phyloP scores from a whole-genome alignment of 2,797 vertebrate species.

The Mormyrus proboscirostris region DNA sequence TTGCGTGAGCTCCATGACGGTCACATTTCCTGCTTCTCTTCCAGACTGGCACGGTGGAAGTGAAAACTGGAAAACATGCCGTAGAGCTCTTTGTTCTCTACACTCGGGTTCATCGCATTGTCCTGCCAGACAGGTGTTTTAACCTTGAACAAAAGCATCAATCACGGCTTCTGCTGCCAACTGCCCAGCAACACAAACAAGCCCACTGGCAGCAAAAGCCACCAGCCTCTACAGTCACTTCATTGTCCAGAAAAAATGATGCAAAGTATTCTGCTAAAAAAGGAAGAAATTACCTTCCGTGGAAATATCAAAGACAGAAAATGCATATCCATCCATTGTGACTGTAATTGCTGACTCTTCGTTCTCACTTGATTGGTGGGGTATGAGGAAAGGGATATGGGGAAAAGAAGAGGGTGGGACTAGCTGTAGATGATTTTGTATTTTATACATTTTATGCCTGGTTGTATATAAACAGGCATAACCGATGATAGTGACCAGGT shows the following conservation, averaged over 20 bases:
- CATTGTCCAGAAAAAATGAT: constrained; percentile 12
- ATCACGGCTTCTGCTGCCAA: constrained; percentile 21
- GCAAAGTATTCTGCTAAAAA: background rate
- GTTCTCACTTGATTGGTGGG: background rate
- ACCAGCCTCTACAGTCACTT: background rate
- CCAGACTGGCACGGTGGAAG: background rate
- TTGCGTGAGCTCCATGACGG: background rate
- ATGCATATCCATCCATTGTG: background rate
- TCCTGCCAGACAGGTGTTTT: constrained; percentile 24
- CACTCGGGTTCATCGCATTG: background rate
- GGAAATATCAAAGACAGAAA: background rate
- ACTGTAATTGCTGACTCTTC: background rate
- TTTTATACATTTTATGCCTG: constrained; percentile 71
- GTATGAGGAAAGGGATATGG: constrained; percentile 26
- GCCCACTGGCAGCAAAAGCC: constrained; percentile 5
- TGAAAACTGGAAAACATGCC: background rate
- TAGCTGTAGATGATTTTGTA: constrained; percentile 56
- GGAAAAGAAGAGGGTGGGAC: constrained; percentile 74
- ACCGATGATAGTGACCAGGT: constrained; percentile 83
- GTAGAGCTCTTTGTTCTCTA: background rate
- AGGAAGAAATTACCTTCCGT: background rate
- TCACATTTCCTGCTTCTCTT: background rate
- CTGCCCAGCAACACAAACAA: background rate
- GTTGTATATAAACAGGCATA: constrained; percentile 62
- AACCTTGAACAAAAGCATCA: constrained; percentile 24